Percentiles rank a stretch among this genome's conserved stretches.
These are phyloP conservation scores for Ceyx melanurus DNA, from an alignment of 2,113 vertebrate species.

Conservation along the genomic window DNA sequence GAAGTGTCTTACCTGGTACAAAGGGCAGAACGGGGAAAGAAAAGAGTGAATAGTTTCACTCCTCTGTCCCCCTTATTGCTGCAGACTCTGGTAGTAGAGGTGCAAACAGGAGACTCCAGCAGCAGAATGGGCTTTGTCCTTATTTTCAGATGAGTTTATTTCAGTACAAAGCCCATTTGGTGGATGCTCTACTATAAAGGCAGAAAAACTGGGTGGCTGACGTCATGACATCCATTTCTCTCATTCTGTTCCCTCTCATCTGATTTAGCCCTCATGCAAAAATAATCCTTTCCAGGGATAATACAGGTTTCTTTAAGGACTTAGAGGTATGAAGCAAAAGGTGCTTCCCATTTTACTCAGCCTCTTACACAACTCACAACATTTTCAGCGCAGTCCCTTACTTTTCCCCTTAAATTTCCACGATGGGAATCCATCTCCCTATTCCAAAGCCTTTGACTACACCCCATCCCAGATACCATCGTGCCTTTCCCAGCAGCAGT, in stretches of 20 bases:
- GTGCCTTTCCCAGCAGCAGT: background rate
- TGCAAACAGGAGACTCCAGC: background rate
- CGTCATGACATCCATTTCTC: background rate
- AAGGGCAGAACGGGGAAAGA: background rate
- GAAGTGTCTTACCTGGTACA: background rate
- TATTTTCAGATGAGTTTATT: background rate
- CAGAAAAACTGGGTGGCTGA: background rate
- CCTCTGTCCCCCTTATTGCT: background rate
- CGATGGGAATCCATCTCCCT: rapidly evolving
- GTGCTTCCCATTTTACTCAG: background rate
- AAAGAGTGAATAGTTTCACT: background rate
- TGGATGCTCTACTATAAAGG: background rate
- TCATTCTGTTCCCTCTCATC: background rate
- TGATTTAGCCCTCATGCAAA: background rate
- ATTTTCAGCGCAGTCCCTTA: background rate
- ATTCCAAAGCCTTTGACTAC: rapidly evolving
- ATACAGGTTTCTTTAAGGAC: background rate
- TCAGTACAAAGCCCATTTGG: background rate
- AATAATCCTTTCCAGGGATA: background rate
- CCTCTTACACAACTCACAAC: background rate
- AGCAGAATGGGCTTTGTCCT: background rate
- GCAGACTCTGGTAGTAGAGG: background rate
- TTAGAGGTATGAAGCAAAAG: background rate
- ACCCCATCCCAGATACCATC: rapidly evolving
- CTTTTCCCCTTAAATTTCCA: background rate